Evolutionary conservation across 2,888 invertebrate species (phyloP), one percentile per base, ranked within the genome.

Genomic region (Drosophila bunnanda): DNA sequence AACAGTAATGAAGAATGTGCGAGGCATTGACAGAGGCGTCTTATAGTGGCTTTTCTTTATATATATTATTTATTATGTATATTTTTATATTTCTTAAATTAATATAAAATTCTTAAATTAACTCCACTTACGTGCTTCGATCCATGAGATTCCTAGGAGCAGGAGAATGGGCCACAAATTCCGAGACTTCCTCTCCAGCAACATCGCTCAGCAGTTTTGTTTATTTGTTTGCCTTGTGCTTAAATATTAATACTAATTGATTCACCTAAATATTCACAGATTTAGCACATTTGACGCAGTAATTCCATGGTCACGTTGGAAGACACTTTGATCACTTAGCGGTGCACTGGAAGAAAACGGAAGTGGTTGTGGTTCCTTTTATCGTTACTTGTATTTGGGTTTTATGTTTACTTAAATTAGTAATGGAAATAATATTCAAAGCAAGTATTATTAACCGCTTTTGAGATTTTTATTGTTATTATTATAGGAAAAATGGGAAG

Each of bases 311-410:
- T 61, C 52, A 57, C 56, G 62, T 15, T 39, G 54, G 41, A 38
- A 59, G 54, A 54, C 60, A 59, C 52, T 57, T 53, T 44, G 60
- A 39, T 60, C 50, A 60, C 65, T 67, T 67, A 54, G 64, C 65
- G 41, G 28, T 56, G 58, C 67, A 80, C 81, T 81, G 81, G 0
- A 81, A 80, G 25, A 78, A 54, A 62, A 12, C 4, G 17, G 32
- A 4, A 6, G 4, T 36, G 8, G 30, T 41, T 43, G 50, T 2
- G 48, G 48, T 32, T 32, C 8, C 1, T 13, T 20, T 30, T 15
- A 20, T 38, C 10, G 8, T 15, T 32, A 2, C n/a, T n/a, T 9
- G 10, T 34, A 2, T 32, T 43, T 15, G 8, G n/a, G 9, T 17
- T 17, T 39, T 10, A 17, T 13, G 2, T n/a, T 32, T 22, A 20